Conservation (phyloP, 2,113 vertebrate species). For the Psilopogon haemacephalus region DNA sequence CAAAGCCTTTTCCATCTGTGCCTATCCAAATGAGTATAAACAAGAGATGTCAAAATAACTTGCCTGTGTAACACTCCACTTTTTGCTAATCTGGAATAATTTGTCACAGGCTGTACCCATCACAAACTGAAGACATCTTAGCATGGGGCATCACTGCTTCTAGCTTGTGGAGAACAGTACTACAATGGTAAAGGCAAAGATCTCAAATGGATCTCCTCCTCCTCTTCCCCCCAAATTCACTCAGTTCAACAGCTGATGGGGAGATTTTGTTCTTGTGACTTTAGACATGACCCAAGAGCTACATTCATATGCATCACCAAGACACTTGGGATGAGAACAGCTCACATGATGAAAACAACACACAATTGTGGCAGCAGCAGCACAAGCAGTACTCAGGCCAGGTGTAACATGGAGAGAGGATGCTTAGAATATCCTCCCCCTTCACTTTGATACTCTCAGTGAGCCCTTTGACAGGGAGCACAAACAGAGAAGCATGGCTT, state of each 20-base stretch:
- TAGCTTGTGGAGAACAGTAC: background rate
- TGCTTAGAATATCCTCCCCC: background rate
- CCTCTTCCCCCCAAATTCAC: background rate
- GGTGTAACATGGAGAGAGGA: slow-evolving; percentile 1
- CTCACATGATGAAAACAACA: background rate
- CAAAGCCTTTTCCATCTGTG: background rate
- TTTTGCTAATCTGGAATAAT: background rate
- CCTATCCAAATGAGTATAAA: background rate
- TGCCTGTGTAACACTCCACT: background rate
- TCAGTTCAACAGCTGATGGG: background rate
- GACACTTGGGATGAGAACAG: background rate
- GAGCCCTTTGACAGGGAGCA: slow-evolving; percentile 30
- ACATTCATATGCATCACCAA: background rate
- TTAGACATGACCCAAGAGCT: background rate
- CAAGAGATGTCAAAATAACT: background rate
- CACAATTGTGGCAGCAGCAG: background rate
- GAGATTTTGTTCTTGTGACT: background rate
- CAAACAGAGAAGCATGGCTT: slow-evolving; percentile 25
- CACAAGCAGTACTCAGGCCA: background rate
- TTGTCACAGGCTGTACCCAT: background rate
- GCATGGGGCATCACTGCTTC: background rate
- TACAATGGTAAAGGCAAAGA: background rate
- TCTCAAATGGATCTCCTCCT: background rate
- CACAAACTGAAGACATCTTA: background rate
- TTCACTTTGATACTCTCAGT: slow-evolving; percentile 9